These are phyloP conservation scores for Epizoanthus rinbou DNA, from an alignment of 92 coral and sea anemone species.

Conservation along the genomic window DNA sequence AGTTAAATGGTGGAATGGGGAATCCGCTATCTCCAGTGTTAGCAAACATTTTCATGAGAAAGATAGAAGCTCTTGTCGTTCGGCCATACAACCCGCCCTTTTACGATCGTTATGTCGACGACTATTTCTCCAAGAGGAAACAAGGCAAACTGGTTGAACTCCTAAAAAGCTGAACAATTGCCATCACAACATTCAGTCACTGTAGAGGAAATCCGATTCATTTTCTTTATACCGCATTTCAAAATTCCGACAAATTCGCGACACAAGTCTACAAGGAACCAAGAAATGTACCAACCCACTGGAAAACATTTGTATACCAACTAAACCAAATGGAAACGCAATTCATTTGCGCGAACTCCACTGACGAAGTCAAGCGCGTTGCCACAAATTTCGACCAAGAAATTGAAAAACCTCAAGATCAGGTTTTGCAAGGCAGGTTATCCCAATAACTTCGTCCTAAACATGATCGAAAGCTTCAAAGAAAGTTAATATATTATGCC, in stretches of 20 bases:
- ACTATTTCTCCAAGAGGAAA: no score
- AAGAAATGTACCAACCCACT: constrained; percentile 6
- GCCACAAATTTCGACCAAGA: constrained; percentile 14
- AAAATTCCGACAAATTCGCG: not conserved
- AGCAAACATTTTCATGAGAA: no score
- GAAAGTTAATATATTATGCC: not conserved
- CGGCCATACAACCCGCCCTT: no score
- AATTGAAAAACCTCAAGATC: not conserved
- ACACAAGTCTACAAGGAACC: constrained; percentile 11
- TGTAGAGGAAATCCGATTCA: not conserved
- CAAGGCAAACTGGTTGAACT: no score
- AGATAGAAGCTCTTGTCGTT: no score
- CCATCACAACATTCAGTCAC: no score
- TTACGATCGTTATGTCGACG: no score
- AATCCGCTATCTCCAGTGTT: no score
- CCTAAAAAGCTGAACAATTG: no score
- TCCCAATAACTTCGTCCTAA: constrained; percentile 1
- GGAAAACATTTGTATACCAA: not conserved
- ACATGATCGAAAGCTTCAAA: constrained; percentile 1
- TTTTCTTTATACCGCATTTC: not conserved
- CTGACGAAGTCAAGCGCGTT: not conserved
- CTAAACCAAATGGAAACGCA: not conserved
- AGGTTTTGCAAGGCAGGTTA: constrained; percentile 8
- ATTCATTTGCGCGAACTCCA: not conserved
- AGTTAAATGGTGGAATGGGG: no score